phyloP scores from a whole-genome alignment of 2,888 invertebrate genomes.

The Tipula unca region DNA sequence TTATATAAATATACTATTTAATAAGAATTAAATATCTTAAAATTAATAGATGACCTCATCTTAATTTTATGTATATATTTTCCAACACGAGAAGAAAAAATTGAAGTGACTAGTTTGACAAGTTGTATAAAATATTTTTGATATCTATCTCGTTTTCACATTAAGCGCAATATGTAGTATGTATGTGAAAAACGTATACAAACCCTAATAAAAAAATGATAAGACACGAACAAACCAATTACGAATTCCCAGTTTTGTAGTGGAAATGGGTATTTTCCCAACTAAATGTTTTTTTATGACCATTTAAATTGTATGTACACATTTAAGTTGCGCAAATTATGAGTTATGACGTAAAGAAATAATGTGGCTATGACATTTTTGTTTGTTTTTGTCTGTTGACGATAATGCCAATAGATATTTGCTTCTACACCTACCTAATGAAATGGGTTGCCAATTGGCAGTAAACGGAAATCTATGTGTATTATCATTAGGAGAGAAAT shows the following conservation, averaged over 20 bases:
- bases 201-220: not conserved
- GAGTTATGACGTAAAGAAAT: not conserved
- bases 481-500: not conserved
- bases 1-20: not conserved
- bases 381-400: not conserved
- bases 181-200: not conserved
- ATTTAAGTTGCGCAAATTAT: not conserved
- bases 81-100: not conserved
- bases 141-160: not conserved
- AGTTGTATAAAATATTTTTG: not conserved
- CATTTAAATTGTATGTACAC: not conserved
- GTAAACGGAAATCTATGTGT: not conserved
- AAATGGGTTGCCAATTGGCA: not conserved
- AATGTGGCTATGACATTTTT: not conserved
- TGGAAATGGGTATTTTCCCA: not conserved
- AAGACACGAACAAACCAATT: not conserved
- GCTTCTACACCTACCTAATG: not conserved
- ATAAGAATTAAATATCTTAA: not conserved
- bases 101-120: not conserved
- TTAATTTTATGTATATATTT: not conserved
- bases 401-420: not conserved
- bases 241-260: not conserved
- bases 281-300: not conserved
- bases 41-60: slow-evolving; percentile 1
- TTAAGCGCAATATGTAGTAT: not conserved